Conservation (phyloP, 2,888 invertebrate species). For the Temnothorax ravouxi region DNA sequence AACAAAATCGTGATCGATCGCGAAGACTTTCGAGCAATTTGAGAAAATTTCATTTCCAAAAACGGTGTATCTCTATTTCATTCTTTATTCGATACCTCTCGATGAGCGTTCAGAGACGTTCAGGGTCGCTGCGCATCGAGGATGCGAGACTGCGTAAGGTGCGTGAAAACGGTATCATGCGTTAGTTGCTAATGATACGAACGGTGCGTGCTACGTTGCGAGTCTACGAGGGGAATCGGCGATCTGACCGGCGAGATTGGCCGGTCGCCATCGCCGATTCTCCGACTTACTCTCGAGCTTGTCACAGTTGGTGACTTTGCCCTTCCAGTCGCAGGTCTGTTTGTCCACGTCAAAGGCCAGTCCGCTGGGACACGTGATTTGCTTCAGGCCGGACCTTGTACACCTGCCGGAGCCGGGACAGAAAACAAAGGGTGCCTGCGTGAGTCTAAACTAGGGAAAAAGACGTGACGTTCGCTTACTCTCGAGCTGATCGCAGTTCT, state of each 20-base stretch:
- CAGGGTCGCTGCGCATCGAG: conserved; percentile 54
- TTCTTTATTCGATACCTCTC: not conserved
- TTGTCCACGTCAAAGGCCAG: conserved; percentile 99
- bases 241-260: conserved; percentile 52
- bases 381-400: conserved; percentile 98
- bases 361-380: conserved; percentile 98
- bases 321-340: conserved; percentile 99
- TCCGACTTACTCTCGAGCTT: conserved; percentile 97
- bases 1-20: not conserved
- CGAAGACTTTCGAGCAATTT: not conserved
- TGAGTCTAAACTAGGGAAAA: conserved; percentile 77
- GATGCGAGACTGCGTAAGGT: conserved; percentile 26
- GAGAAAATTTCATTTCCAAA: not conserved
- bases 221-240: conserved; percentile 83
- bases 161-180: conserved; percentile 67
- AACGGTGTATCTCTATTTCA: not conserved
- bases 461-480: conserved; percentile 90
- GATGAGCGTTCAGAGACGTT: conserved; percentile 36
- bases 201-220: conserved; percentile 86
- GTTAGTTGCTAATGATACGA: conserved; percentile 78
- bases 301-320: conserved; percentile 98
- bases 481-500: conserved; percentile 97
- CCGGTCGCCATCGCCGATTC: conserved; percentile 57
- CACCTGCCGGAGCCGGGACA: conserved; percentile 90
- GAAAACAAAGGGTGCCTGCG: conserved; percentile 87